Percentiles rank a stretch among this genome's conserved stretches.
phyloP scores from a whole-genome alignment of 2,113 vertebrate species.

The Catharus fuscescens region DNA sequence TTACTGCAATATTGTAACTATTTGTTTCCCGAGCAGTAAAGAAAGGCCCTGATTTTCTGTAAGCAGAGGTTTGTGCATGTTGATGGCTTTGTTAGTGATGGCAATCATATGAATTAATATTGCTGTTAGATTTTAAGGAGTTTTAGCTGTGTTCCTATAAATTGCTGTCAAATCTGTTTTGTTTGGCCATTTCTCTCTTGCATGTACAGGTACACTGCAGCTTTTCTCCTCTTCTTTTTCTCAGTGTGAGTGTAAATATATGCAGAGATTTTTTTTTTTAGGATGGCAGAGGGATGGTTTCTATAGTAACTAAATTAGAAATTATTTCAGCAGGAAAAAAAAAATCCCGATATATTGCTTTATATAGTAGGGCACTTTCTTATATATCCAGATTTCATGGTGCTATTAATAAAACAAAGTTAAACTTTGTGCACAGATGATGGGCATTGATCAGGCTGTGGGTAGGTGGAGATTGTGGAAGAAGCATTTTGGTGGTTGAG shows the following conservation, averaged over 20 bases:
- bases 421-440: constrained; percentile 35
- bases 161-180: neutral
- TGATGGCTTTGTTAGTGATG: neutral
- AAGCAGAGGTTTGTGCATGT: neutral
- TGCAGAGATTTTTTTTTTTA: neutral
- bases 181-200: neutral
- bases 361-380: constrained; percentile 61
- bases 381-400: constrained; percentile 49
- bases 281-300: constrained; percentile 52
- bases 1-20: neutral
- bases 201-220: neutral
- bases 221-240: neutral
- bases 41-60: neutral
- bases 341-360: constrained; percentile 53
- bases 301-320: constrained; percentile 72
- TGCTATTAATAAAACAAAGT: constrained; percentile 49
- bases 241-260: neutral
- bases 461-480: constrained; percentile 15
- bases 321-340: constrained; percentile 6
- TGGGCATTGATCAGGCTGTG: constrained; percentile 39
- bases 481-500: constrained; percentile 1
- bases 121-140: neutral
- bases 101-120: neutral
- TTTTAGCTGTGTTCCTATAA: neutral
- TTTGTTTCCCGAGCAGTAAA: neutral